These are phyloP conservation scores for Chitala chitala DNA, from an alignment of 2,113 vertebrate species.

Conservation along the genomic window DNA sequence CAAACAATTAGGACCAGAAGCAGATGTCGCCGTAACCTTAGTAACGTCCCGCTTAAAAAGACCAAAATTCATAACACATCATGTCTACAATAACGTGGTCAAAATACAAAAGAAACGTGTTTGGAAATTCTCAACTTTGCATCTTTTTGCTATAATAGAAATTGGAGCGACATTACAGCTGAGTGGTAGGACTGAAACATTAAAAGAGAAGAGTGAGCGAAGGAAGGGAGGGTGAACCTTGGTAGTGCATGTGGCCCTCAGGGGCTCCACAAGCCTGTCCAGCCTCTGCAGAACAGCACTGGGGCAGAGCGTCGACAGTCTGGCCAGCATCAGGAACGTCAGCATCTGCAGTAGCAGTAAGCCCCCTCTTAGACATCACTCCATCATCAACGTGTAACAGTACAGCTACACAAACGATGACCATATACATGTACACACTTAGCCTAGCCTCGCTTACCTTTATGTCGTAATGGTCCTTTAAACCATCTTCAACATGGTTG, in stretches of 20 bases:
- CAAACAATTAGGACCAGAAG: too few species aligned
- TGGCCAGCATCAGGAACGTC: constrained; percentile 96
- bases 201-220: not conserved
- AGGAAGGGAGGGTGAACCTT: constrained; percentile 11
- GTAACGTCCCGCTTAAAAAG: too few species aligned
- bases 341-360: constrained; percentile 72
- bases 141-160: too few species aligned
- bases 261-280: constrained; percentile 91
- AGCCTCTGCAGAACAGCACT: constrained; percentile 93
- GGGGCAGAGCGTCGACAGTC: constrained; percentile 90
- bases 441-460: constrained; percentile 65
- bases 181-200: not conserved
- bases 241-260: constrained; percentile 81
- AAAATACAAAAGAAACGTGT: too few species aligned
- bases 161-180: too few species aligned
- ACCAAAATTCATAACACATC: too few species aligned
- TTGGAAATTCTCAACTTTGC: too few species aligned
- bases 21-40: too few species aligned
- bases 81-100: too few species aligned
- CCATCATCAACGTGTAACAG: not conserved
- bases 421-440: not conserved
- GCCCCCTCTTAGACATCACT: not conserved
- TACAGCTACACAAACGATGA: not conserved
- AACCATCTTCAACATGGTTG: constrained; percentile 96
- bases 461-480: constrained; percentile 99